Percentiles rank a stretch among this genome's conserved stretches.
Conservation (phyloP, 2,888 invertebrate genomes). For the Dinocampus coccinellae region DNA sequence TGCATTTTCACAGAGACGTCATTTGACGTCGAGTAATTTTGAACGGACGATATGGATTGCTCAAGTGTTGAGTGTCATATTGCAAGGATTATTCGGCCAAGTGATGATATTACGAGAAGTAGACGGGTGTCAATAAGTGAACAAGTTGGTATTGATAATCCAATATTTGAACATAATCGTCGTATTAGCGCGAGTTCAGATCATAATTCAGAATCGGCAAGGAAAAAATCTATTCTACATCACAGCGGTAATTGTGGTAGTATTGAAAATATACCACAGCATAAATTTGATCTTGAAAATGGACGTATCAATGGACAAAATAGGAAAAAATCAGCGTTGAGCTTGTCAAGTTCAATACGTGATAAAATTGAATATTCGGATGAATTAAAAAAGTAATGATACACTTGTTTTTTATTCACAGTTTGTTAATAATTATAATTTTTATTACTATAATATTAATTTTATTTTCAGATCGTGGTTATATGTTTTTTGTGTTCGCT, state of each 20-base stretch:
- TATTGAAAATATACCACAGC: conserved; percentile 62
- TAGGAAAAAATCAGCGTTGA: conserved; percentile 65
- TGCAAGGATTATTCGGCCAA: conserved; percentile 44
- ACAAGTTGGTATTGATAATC: conserved; percentile 64
- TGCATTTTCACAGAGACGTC: conserved; percentile 10
- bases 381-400: conserved; percentile 59
- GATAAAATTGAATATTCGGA: conserved; percentile 67
- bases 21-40: conserved; percentile 18
- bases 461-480: conserved; percentile 80
- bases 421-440: background rate
- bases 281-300: conserved; percentile 64
- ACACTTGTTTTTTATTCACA: background rate
- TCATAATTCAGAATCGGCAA: conserved; percentile 55
- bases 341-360: conserved; percentile 65
- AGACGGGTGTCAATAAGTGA: conserved; percentile 66
- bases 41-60: conserved; percentile 19
- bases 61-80: conserved; percentile 8
- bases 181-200: conserved; percentile 62
- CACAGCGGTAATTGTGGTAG: conserved; percentile 61
- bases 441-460: background rate
- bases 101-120: conserved; percentile 33
- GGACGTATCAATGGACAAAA: conserved; percentile 49
- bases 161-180: conserved; percentile 60
- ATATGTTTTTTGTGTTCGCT: conserved; percentile 84
- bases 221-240: conserved; percentile 63